Evolutionary conservation across 2,113 vertebrate species (phyloP), one percentile per base, ranked within the genome.

Genomic region (Sylvia atricapilla): DNA sequence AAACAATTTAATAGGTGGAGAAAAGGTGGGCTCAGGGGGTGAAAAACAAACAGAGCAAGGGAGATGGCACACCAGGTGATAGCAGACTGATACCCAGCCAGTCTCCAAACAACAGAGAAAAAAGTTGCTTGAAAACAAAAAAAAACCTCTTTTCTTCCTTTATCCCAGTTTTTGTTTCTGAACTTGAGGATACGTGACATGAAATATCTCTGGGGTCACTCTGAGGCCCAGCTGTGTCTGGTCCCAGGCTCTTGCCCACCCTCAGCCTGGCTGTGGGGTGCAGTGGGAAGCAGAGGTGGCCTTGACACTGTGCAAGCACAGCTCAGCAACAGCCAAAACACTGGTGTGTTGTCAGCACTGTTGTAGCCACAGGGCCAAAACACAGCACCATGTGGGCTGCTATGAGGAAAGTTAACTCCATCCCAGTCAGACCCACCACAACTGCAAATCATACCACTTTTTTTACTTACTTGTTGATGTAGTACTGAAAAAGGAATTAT

Each of bases 381-480:
- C 67, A 60, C 1, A 0, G 43, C 56, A 41, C 47, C 2, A 0
- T 3, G 2, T 35, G 76, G 31, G 63, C 81, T 89, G 72, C 72
- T 49, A 1, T 24, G 63, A 39, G 62, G 68, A 46, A 31, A n/a
- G 31, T 49, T 12, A 37, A 49, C 43, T 81, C 28, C n/a, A 25
- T 58, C 28, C 37, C 16, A 52, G 11, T 13, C 60, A 87, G 55
- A 46, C 10, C 41, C 37, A 5, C 22, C 69, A 52, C 28, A 67
- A 17, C 13, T 18, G 39, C 28, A 24, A 74, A 33, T 59, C 33
- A 16, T 14, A 11, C 12, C 27, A 4, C 25, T 10, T 64, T 39
- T 27, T 46, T 63, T 44, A 2, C 19, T 82, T 84, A 21, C 13
- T 84, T 85, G 74, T 63, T 56, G 56, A 63, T 33, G 33, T 59